Evolutionary conservation across 2,797 vertebrate genomes (phyloP), one percentile per base, ranked within the genome.

Genomic region (Clarias laeviceps): DNA sequence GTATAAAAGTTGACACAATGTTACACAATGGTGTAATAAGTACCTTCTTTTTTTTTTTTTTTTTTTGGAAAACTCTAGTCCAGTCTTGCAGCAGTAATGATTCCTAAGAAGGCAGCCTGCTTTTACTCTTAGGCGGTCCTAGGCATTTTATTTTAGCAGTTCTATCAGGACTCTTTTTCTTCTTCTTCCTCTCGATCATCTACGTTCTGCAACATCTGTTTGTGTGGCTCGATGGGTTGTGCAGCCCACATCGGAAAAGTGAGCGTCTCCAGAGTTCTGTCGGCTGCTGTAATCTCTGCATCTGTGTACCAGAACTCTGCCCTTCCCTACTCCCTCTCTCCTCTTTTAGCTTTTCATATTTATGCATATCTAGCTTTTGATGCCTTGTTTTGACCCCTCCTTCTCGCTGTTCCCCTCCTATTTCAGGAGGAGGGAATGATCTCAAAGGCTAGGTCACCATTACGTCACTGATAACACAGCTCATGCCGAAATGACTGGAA

Each of bases 251-350:
- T 70, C 69, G 82, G 82, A 85, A 66, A 88, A 84, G 89, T 92
- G 92, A 92, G n/a, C 93, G 88, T 93, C 92, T 92, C 92, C 77
- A 40, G 76, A 86, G 83, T 56, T 80, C 65, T 84, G 87, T 90
- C 70, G 27, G 92, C 89, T 91, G 91, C 94, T 89, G 72, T 91
- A 91, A 90, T 87, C 91, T 93, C 91, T 17, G 62, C 65, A 69
- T 90, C 79, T 84, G 54, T 80, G 54, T 22, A 50, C 40, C 78
- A 85, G 82, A 24, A 24, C 32, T 72, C 40, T 45, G 57, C 54
- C 24, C 84, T 90, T 90, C 89, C 18, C 17, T 76, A 70, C 78
- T 82, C 80, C 24, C 91, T 92, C 92, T 91, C 90, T 64, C 34
- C 14, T 69, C 15, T 22, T 70, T 34, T n/a, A n/a, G 22, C 59